Percentiles rank a stretch among this genome's conserved stretches.
These are phyloP conservation scores for Oceanites oceanicus DNA, from an alignment of 2,113 vertebrate genomes.

Conservation along the genomic window DNA sequence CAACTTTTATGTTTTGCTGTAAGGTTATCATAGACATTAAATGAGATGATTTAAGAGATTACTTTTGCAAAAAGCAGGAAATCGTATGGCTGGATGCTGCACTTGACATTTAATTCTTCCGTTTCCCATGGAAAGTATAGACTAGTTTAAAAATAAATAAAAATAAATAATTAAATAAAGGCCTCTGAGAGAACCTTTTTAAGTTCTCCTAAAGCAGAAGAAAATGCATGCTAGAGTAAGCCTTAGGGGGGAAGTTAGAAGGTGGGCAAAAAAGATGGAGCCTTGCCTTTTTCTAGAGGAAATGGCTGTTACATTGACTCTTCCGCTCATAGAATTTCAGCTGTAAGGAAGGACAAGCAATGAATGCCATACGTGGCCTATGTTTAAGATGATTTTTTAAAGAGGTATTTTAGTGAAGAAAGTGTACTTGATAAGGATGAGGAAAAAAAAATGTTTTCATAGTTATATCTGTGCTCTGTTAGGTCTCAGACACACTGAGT, in stretches of 20 bases:
- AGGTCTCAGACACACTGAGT: background rate
- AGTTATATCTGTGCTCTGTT: background rate
- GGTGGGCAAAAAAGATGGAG: background rate
- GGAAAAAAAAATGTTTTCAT: background rate
- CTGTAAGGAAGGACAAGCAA: background rate
- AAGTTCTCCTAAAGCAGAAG: background rate
- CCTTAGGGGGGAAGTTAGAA: background rate
- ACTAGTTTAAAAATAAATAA: background rate
- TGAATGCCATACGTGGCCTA: background rate
- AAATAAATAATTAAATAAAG: background rate
- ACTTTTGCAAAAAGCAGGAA: background rate
- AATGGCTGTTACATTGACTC: background rate
- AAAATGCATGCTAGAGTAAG: background rate
- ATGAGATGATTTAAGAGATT: background rate
- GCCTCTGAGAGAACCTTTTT: background rate
- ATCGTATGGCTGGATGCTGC: background rate
- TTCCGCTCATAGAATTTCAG: background rate
- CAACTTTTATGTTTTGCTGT: background rate
- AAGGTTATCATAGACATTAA: background rate
- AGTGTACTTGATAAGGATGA: background rate
- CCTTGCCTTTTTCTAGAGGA: background rate
- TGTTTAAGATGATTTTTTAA: background rate
- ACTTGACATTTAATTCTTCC: background rate
- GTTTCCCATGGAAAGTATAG: background rate
- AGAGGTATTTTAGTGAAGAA: background rate